A percentile compares a stretch with the other conserved stretches of the same genome.
These are phyloP conservation scores for Amblyopsis rosae DNA, from an alignment of 2,113 vertebrate genomes.

Conservation along the genomic window DNA sequence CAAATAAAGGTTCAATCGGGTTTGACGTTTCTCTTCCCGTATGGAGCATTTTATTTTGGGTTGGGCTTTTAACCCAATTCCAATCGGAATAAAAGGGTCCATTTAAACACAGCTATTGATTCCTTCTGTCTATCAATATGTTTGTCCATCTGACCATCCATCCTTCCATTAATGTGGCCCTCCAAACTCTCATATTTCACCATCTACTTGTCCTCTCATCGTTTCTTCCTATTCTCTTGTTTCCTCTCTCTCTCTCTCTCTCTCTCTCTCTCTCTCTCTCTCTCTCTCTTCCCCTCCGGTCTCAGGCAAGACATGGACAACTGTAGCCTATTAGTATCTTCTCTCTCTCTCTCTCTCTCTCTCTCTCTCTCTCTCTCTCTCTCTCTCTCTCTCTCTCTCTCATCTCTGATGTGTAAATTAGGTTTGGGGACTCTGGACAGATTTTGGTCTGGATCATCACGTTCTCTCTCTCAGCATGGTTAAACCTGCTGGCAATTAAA, in stretches of 20 bases:
- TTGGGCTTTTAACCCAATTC: too few species aligned
- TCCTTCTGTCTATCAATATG: constrained; percentile 18
- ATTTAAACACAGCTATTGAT: neutral
- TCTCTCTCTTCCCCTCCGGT: constrained; percentile 48
- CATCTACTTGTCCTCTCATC: constrained; percentile 56
- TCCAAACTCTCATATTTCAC: constrained; percentile 48
- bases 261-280: constrained; percentile 7
- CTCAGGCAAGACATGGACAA: constrained; percentile 77
- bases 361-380: constrained; percentile 28
- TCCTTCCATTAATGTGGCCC: constrained; percentile 29
- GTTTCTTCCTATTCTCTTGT: constrained; percentile 49
- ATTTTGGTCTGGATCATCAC: constrained; percentile 71
- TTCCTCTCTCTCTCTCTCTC: constrained; percentile 50
- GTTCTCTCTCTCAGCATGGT: constrained; percentile 63
- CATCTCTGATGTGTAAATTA: constrained; percentile 78
- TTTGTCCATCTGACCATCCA: constrained; percentile 24
- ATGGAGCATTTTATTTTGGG: too few species aligned
- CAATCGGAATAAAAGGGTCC: too few species aligned
- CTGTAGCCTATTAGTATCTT: constrained; percentile 79
- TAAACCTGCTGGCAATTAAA: constrained; percentile 77
- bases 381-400: constrained; percentile 51
- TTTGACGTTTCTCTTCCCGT: too few species aligned
- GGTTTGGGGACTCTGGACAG: constrained; percentile 73
- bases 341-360: constrained; percentile 18
- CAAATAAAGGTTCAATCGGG: too few species aligned